Base-by-base conservation (phyloP, 1,140 invertebrate species). In the Glossosoma conforme region DNA sequence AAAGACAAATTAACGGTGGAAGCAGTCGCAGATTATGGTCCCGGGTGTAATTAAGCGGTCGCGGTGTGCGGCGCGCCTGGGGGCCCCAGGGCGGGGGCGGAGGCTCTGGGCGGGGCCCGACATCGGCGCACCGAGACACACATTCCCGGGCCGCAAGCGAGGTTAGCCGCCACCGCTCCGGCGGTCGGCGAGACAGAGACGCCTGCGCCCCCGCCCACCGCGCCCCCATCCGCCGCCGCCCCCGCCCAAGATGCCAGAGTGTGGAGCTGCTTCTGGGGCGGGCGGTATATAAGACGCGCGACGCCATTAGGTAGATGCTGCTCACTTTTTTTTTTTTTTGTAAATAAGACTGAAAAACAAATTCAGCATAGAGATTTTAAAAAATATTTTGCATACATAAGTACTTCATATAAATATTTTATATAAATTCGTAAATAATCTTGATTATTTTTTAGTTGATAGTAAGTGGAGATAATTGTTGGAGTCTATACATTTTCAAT, bases 61-160 rank as follows among this genome's bases (percentile, higher is more conserved):
- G n/a, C n/a, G n/a, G n/a, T n/a, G n/a, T n/a, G n/a, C n/a, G n/a
- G n/a, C n/a, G n/a, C n/a, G n/a, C n/a, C n/a, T n/a, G n/a, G n/a
- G n/a, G n/a, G n/a, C n/a, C n/a, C n/a, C n/a, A n/a, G 19, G 33
- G 44, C 4, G 33, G 35, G 41, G 5, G 25, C 41, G 36, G 44
- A 22, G 45, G 11, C 33, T 13, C 32, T 43, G 47, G 52, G 52
- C 47, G 48, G 43, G 36, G 46, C 50, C 56, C 51, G 51, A 54
- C 51, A 51, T 49, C 56, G 56, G 56, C 56, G 52, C 56, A 58
- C 52, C 56, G 56, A 58, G 48, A 58, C 56, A 58, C 56, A 58
- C 56, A 58, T 54, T 53, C 52, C 52, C 51, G 43, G 32, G 56
- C 56, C 56, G 48, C 56, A 58, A 58, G 54, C 56, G 52, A 54